Conservation (phyloP, 2,888 invertebrate species). For the Cordilura impudica region DNA sequence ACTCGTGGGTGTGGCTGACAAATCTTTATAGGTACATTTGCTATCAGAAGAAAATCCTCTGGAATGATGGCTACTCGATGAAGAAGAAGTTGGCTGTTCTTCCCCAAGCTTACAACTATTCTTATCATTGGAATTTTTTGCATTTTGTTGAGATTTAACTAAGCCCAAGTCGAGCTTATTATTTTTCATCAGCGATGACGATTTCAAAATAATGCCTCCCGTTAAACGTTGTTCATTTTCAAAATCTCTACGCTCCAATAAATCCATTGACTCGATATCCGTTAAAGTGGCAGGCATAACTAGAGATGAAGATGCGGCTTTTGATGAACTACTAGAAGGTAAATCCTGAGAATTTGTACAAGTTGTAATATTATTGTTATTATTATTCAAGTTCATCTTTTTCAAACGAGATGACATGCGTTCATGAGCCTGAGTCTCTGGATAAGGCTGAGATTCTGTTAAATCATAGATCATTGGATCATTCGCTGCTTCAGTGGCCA, state of each 20-base stretch:
- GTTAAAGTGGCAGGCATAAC: conserved; percentile 64
- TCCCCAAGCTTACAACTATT: conserved; percentile 63
- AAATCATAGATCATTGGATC: conserved; percentile 44
- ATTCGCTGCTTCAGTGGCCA: conserved; percentile 22
- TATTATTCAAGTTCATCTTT: conserved; percentile 72
- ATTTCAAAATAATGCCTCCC: conserved; percentile 75
- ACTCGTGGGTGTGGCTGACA: conserved; percentile 76
- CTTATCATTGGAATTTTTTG: conserved; percentile 48
- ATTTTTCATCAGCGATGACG: conserved; percentile 73
- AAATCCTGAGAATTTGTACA: conserved; percentile 50
- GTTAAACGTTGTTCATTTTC: conserved; percentile 77
- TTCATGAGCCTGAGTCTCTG: conserved; percentile 61
- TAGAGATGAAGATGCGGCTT: conserved; percentile 28
- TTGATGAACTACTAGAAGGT: conserved; percentile 39
- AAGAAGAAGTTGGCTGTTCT: conserved; percentile 67
- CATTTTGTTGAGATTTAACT: conserved; percentile 65
- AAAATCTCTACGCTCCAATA: conserved; percentile 77
- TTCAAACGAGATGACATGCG: conserved; percentile 74
- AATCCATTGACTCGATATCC: conserved; percentile 77
- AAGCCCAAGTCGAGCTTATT: conserved; percentile 76
- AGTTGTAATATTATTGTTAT: conserved; percentile 37
- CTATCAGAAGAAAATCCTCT: conserved; percentile 73
- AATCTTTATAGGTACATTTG: conserved; percentile 76
- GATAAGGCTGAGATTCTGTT: conserved; percentile 41
- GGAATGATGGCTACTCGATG: conserved; percentile 70